These are phyloP conservation scores for Engystomops pustulosus DNA, from an alignment of 2,113 vertebrate genomes.

Conservation along the genomic window DNA sequence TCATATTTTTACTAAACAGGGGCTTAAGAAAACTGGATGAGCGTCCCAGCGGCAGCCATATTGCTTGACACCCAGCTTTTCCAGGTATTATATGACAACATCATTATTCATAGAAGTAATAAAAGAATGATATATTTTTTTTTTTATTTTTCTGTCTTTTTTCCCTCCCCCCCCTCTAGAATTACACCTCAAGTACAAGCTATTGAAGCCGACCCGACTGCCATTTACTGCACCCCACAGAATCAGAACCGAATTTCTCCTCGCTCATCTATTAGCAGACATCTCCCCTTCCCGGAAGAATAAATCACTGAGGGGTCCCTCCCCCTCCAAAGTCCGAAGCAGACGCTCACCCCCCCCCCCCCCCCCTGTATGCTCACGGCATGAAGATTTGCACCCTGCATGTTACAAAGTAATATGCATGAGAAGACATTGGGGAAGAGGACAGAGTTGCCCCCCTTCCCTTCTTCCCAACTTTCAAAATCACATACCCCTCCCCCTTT, in stretches of 20 bases:
- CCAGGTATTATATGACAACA: background rate
- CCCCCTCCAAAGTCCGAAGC: slow-evolving; percentile 56
- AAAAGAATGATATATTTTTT: background rate
- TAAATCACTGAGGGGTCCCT: slow-evolving; percentile 42
- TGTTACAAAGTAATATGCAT: slow-evolving; percentile 60
- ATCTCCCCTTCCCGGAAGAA: slow-evolving; percentile 28
- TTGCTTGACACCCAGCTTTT: background rate
- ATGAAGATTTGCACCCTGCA: slow-evolving; percentile 60
- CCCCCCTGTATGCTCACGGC: slow-evolving; percentile 59
- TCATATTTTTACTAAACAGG: background rate
- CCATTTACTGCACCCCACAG: slow-evolving; percentile 49
- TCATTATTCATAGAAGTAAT: background rate
- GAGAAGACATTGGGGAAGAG: slow-evolving; percentile 58
- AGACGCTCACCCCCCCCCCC: slow-evolving; percentile 51
- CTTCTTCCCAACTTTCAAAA: background rate
- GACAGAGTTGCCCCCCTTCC: slow-evolving; percentile 37
- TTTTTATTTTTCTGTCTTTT: background rate
- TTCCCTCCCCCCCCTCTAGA: no score
- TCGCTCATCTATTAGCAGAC: slow-evolving; percentile 54
- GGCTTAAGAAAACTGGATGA: background rate
- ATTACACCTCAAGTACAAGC: slow-evolving; percentile 57
- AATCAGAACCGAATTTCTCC: slow-evolving; percentile 42
- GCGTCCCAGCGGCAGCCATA: background rate
- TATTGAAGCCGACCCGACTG: slow-evolving; percentile 53
- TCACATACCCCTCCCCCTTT: background rate